Base-by-base conservation (phyloP, 2,113 vertebrate species). In the Oenanthe melanoleuca region DNA sequence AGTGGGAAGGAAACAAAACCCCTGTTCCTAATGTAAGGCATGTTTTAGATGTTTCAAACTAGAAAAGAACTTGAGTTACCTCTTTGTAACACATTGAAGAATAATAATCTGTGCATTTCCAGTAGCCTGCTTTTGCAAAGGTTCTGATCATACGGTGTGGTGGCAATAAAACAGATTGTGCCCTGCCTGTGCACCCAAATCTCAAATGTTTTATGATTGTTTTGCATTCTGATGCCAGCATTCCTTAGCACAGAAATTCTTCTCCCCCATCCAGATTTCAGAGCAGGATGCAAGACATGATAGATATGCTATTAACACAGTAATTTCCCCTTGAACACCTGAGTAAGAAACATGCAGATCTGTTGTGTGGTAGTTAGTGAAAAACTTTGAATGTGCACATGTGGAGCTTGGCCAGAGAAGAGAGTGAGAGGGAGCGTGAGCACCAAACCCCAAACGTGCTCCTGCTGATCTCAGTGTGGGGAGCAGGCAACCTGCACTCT, bases 321-420 rank as follows among this genome's bases (percentile, higher is more conserved):
- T 26, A 37, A 71, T 81, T 28, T 63, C 64, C 75, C 25, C 61
- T 38, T 63, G 47, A 86, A 57, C 15, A 21, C 92, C 65, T 86
- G 40, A 80, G 65, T 63, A 60, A 74, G 60, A 78, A 74, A 53
- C n/a, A 6, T 37, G 56, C 75, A 86, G 72, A 23, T 55, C 75
- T 67, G 0, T 33, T 11, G 2, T 56, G 72, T 71, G 64, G 33
- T 63, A 31, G 33, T 37, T 20, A 40, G 37, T 70, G 52, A 77
- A 70, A 77, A 56, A 56, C 19, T 55, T 15, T 80, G 75, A 88
- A 83, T 42, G 60, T 64, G 71, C 37, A 33, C 52, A 17, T 53
- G 81, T 67, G 56, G 82, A 71, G 67, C 79, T 92, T 93, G 94
- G 71, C 75, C 72, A 71, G 88, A 80, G 60, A 79, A 83, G 45